These are phyloP conservation scores for Gymnopithys bicolor DNA, from an alignment of 2,797 vertebrate genomes.

Conservation along the genomic window DNA sequence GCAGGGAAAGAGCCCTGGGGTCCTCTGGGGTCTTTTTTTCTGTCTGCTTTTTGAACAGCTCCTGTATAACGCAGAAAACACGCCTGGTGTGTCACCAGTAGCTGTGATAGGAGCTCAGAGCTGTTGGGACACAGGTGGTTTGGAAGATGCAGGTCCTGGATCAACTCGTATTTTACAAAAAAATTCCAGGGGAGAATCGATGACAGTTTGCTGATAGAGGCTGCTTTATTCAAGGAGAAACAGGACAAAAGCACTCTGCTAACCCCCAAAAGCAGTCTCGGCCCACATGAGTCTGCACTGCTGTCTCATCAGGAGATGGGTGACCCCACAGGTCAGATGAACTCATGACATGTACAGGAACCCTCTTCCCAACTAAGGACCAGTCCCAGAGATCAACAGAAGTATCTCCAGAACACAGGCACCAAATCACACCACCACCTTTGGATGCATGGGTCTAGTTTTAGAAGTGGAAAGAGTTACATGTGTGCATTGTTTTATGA, in stretches of 20 bases:
- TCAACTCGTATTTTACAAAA: background rate
- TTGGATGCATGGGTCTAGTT: background rate
- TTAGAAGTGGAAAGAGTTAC: background rate
- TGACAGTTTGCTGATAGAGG: background rate
- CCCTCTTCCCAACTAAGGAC: background rate
- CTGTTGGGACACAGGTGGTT: accelerated
- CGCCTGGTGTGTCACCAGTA: accelerated
- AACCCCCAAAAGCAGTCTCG: background rate
- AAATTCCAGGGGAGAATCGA: background rate
- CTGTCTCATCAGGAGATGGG: background rate
- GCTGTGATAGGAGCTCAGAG: background rate
- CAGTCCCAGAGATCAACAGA: background rate
- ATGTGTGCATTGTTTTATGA: background rate
- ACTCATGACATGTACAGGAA: background rate
- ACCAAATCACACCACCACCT: background rate
- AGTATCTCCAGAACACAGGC: background rate
- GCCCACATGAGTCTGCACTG: background rate
- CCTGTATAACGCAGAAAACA: accelerated
- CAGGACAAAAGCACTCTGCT: background rate
- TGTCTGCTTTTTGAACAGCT: background rate
- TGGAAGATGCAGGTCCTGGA: background rate
- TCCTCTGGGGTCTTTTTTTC: no score
- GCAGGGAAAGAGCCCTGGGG: no score
- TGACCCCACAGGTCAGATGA: background rate
- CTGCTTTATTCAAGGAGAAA: background rate